phyloP scores from a whole-genome alignment of 2,888 invertebrate species.

The Drosophila antonietae region DNA sequence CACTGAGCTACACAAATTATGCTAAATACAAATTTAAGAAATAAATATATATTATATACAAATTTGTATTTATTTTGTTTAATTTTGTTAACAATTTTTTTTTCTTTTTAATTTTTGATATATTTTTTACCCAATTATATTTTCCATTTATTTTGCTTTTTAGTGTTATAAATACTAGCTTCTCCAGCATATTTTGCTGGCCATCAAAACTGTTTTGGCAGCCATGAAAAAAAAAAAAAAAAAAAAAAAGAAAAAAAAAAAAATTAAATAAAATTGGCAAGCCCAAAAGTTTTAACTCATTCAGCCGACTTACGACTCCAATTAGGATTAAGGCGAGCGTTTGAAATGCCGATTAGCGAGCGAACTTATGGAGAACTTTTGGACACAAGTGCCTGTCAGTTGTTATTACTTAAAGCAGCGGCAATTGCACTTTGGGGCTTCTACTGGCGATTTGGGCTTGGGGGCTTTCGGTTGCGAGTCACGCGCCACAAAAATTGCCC shows the following conservation, averaged over 20 bases:
- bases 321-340: slow-evolving; percentile 60
- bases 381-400: slow-evolving; percentile 52
- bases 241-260: not conserved
- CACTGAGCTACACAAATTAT: slow-evolving; percentile 5
- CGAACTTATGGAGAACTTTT: slow-evolving; percentile 41
- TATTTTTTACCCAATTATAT: not conserved
- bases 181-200: slow-evolving; percentile 23
- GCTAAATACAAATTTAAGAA: not conserved
- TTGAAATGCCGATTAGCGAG: slow-evolving; percentile 45
- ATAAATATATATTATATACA: not conserved
- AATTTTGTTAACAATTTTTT: not conserved
- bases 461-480: slow-evolving; percentile 28
- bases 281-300: slow-evolving; percentile 53
- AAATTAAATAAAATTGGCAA: slow-evolving; percentile 43
- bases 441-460: not conserved
- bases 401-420: slow-evolving; percentile 34
- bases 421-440: slow-evolving; percentile 23
- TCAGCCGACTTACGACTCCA: slow-evolving; percentile 49
- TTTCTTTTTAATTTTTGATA: not conserved
- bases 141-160: not conserved
- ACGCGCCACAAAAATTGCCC: slow-evolving; percentile 63
- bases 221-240: slow-evolving; percentile 19
- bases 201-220: slow-evolving; percentile 22
- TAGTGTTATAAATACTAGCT: slow-evolving; percentile 5
- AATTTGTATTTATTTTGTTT: too few relatives aligned